These are phyloP conservation scores for Monarcha castaneiventris DNA, from an alignment of 2,113 vertebrate species.

Conservation along the genomic window DNA sequence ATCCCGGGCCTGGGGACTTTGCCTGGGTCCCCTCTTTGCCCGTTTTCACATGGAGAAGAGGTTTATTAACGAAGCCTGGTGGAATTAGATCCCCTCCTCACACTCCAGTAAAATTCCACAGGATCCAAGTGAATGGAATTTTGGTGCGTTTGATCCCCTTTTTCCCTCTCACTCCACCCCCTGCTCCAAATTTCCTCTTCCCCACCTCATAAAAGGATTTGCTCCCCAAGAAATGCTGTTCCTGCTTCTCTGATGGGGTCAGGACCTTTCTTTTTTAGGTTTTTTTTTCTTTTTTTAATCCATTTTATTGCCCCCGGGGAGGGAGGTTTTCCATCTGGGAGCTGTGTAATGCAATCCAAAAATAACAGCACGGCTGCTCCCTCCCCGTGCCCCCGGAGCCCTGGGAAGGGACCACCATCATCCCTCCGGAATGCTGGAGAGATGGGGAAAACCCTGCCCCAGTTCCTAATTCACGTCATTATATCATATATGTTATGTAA, in stretches of 20 bases:
- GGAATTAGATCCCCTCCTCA: not conserved
- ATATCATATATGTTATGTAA: accelerated
- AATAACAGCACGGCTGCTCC: conserved; percentile 28
- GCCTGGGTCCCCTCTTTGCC: not conserved
- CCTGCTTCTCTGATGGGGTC: conserved; percentile 53
- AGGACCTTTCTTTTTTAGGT: conserved; percentile 32
- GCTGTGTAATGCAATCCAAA: conserved; percentile 69
- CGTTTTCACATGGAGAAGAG: accelerated
- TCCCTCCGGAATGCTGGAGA: not conserved
- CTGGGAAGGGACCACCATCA: not conserved
- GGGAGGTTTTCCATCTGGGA: conserved; percentile 44
- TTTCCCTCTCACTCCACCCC: not conserved
- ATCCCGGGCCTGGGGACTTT: accelerated
- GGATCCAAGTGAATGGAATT: not conserved
- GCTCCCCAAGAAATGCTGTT: conserved; percentile 30
- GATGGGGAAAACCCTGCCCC: not conserved
- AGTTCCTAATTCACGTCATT: accelerated
- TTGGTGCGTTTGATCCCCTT: not conserved
- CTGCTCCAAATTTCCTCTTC: not conserved
- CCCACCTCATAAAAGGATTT: conserved; percentile 30
- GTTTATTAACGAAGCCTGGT: not conserved
- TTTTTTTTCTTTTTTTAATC: not conserved
- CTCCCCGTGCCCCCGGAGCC: not conserved
- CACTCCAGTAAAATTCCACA: not conserved
- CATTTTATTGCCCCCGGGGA: conserved; percentile 19